Percentiles rank a stretch among this genome's conserved stretches.
These are phyloP conservation scores for Helicoverpa armigera DNA, from an alignment of 1,140 invertebrate species.

Conservation along the genomic window DNA sequence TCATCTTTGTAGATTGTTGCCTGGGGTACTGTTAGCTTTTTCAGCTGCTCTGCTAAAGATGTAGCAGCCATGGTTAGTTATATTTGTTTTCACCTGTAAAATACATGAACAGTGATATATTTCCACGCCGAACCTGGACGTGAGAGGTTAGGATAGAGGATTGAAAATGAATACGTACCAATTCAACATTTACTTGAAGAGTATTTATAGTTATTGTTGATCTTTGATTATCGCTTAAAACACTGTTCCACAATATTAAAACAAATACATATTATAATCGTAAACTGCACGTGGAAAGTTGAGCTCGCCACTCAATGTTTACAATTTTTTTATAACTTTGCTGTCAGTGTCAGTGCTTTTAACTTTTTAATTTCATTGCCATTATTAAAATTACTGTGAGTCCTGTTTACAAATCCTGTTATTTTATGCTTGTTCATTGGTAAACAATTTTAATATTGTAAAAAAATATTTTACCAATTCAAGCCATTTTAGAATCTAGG, in stretches of 20 bases:
- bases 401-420: too few relatives aligned
- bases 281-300: not conserved
- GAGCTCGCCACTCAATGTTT: not conserved
- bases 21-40: slow-evolving; percentile 93
- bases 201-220: not conserved
- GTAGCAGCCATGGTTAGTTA: slow-evolving; percentile 86
- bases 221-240: not conserved
- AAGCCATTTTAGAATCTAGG: too few relatives aligned
- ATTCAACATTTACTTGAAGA: not conserved
- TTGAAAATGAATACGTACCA: not conserved
- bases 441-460: too few relatives aligned
- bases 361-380: too few relatives aligned
- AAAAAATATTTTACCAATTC: too few relatives aligned
- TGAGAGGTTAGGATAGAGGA: not conserved
- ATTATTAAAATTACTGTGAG: too few relatives aligned
- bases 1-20: slow-evolving; percentile 90
- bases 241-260: too few relatives aligned
- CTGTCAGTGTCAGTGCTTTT: too few relatives aligned
- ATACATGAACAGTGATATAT: not conserved
- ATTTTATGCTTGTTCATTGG: too few relatives aligned
- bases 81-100: slow-evolving; percentile 17
- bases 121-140: not conserved
- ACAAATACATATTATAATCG: too few relatives aligned
- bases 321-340: not conserved
- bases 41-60: slow-evolving; percentile 94